A percentile compares a stretch with the other conserved stretches of the same genome.
Evolutionary conservation across 2,113 vertebrate species (phyloP).

Genomic region (Orientallactaga bullata): DNA sequence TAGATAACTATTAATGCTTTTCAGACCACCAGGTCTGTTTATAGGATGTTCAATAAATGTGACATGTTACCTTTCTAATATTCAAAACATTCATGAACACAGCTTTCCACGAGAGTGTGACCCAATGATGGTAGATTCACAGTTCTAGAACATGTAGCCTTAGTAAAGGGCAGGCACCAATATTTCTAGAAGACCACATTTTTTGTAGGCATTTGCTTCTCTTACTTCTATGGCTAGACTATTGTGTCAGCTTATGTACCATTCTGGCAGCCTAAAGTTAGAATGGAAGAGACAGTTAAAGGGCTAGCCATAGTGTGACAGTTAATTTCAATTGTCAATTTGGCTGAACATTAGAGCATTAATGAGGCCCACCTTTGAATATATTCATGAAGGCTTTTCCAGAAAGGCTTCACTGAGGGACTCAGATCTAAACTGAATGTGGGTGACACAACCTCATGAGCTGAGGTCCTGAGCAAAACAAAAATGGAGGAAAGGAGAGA

Average conservation of each 20-base stretch:
- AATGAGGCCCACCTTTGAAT: neutral
- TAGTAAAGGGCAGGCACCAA: neutral
- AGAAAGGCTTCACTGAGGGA: neutral
- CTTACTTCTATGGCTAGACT: neutral
- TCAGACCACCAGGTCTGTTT: neutral
- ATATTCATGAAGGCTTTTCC: neutral
- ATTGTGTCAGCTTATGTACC: neutral
- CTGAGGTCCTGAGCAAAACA: neutral
- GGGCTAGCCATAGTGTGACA: neutral
- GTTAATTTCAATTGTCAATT: neutral
- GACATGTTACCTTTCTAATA: neutral
- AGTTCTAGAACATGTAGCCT: neutral
- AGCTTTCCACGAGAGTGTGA: neutral
- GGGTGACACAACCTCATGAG: neutral
- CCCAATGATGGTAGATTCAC: neutral
- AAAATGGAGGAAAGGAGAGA: neutral
- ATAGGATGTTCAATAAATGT: neutral
- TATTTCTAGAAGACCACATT: neutral
- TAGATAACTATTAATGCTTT: conserved; percentile 23
- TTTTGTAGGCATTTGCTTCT: neutral
- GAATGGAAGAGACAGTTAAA: neutral
- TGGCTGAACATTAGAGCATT: neutral
- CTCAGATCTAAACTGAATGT: neutral
- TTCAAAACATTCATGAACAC: neutral
- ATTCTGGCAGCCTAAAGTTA: neutral